Percentiles rank a stretch among this genome's conserved stretches.
Evolutionary conservation across 2,113 vertebrate genomes (phyloP).

Genomic region (Megaceryle torquata): DNA sequence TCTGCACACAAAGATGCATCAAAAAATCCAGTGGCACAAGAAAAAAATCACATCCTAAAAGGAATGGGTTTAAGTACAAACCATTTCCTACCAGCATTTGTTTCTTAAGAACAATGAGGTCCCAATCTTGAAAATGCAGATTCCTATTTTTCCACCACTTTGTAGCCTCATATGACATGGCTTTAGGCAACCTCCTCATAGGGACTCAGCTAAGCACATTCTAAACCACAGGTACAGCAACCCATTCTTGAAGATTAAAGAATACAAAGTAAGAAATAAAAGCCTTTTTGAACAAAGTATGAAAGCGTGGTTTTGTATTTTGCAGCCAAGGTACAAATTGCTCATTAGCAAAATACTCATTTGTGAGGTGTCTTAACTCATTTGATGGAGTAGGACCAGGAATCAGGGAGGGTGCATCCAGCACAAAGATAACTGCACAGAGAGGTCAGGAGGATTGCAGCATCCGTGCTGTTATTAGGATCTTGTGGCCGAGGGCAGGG

Average conservation of each 20-base stretch:
- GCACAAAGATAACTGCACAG: not conserved
- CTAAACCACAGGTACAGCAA: not conserved
- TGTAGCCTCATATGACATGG: not conserved
- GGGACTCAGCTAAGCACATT: not conserved
- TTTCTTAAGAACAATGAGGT: not conserved
- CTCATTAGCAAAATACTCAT: not conserved
- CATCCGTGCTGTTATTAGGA: fast-evolving
- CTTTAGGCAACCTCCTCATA: not conserved
- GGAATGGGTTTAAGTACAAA: not conserved
- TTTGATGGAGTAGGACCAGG: not conserved
- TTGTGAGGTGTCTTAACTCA: not conserved
- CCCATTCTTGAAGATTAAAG: not conserved
- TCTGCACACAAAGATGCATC: not conserved
- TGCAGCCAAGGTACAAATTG: not conserved
- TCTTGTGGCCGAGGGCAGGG: not conserved
- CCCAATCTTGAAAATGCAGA: not conserved
- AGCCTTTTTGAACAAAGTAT: not conserved
- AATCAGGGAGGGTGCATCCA: fast-evolving
- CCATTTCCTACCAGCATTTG: not conserved
- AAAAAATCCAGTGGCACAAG: not conserved
- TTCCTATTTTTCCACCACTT: not conserved
- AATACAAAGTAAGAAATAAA: not conserved
- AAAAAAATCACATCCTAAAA: not conserved
- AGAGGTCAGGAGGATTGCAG: not conserved
- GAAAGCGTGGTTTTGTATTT: not conserved